A percentile compares a stretch with the other conserved stretches of the same genome.
These are phyloP conservation scores for Anguilla obscura DNA, from an alignment of 2,797 vertebrate genomes.

Conservation along the genomic window DNA sequence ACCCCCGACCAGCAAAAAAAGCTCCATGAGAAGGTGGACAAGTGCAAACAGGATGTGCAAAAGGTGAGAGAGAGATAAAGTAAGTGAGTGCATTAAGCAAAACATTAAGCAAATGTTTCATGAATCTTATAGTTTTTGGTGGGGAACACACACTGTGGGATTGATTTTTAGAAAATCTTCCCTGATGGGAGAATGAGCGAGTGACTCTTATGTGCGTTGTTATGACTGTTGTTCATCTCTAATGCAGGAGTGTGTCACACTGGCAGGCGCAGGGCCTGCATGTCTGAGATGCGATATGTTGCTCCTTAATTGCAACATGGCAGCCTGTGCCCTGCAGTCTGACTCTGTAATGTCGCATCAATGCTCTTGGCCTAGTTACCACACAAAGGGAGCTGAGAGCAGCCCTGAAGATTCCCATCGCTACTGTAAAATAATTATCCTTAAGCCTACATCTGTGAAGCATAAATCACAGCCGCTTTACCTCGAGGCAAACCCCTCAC, in stretches of 20 bases:
- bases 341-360: slow-evolving; percentile 6
- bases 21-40: slow-evolving; percentile 93
- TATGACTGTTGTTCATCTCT: neutral
- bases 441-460: slow-evolving; percentile 16
- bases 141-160: neutral
- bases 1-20: slow-evolving; percentile 91
- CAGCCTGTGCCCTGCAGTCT: slow-evolving; percentile 21
- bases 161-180: neutral
- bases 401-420: slow-evolving; percentile 22
- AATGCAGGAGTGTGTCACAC: neutral
- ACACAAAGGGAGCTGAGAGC: slow-evolving; percentile 12
- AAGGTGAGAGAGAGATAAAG: slow-evolving; percentile 72
- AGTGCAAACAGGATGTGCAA: slow-evolving; percentile 91
- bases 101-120: neutral
- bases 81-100: neutral
- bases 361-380: slow-evolving; percentile 32
- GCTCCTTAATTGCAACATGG: slow-evolving; percentile 29
- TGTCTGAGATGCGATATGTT: slow-evolving; percentile 16
- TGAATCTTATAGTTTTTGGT: neutral
- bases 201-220: neutral
- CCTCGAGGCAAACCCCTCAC: neutral
- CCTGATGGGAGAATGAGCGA: neutral
- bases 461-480: slow-evolving; percentile 34
- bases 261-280: neutral
- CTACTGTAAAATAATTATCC: slow-evolving; percentile 30